phyloP scores from a whole-genome alignment of 2,797 vertebrate genomes.

The Diceros bicornis region DNA sequence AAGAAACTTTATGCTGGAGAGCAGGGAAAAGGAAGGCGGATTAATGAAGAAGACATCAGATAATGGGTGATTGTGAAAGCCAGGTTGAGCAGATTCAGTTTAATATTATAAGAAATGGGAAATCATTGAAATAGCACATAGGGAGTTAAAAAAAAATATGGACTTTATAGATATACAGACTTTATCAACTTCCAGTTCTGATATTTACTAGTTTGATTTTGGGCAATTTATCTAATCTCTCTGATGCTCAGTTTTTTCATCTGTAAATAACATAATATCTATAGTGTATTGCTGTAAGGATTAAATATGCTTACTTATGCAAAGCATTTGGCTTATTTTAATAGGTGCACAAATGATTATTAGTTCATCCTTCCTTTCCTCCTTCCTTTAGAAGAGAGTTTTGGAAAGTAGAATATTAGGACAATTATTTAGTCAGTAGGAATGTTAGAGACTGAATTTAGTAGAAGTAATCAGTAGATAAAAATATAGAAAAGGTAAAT shows the following conservation, averaged over 20 bases:
- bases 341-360: background rate
- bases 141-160: background rate
- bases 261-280: background rate
- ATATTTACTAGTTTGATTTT: background rate
- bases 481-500: conserved; percentile 21
- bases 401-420: background rate
- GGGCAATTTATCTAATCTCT: background rate
- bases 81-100: background rate
- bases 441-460: conserved; percentile 36
- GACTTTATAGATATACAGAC: background rate
- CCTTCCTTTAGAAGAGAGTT: background rate
- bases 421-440: background rate
- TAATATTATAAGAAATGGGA: background rate
- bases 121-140: background rate
- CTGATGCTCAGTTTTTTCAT: background rate
- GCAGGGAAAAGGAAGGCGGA: background rate
- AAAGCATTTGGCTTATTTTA: background rate
- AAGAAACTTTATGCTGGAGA: background rate
- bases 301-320: conserved; percentile 1
- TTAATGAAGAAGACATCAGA: background rate
- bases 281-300: background rate
- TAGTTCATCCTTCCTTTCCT: background rate
- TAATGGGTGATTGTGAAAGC: background rate
- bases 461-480: background rate
- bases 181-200: background rate